phyloP scores from a whole-genome alignment of 2,888 invertebrate genomes.

The Ophion slaviceki region DNA sequence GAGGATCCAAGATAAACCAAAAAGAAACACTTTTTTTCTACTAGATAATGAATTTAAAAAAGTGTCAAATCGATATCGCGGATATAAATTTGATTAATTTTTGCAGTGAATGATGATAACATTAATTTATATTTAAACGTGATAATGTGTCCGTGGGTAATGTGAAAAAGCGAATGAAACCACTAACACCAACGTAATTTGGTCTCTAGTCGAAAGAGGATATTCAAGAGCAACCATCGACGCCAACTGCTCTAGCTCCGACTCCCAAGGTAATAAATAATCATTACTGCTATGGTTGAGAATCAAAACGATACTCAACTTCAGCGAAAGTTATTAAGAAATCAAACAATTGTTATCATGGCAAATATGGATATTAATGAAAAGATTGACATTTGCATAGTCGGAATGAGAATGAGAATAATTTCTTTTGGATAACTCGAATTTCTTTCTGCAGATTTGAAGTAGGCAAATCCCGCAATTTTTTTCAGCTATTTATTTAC shows the following conservation, averaged over 20 bases:
- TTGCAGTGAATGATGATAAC: not conserved
- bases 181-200: slow-evolving; percentile 47
- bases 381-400: too few relatives aligned
- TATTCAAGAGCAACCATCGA: slow-evolving; percentile 77
- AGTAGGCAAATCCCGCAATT: not conserved
- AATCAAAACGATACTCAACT: not conserved
- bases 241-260: slow-evolving; percentile 78
- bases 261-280: slow-evolving; percentile 76
- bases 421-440: not conserved
- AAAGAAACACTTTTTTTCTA: not conserved
- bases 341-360: not conserved
- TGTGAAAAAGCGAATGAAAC: not conserved
- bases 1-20: not conserved
- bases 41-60: not conserved
- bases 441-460: not conserved
- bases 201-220: slow-evolving; percentile 76
- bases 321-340: not conserved
- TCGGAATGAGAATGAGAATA: not conserved
- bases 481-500: not conserved
- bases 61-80: not conserved
- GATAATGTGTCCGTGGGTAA: not conserved
- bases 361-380: not conserved
- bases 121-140: not conserved
- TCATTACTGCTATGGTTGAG: slow-evolving; percentile 16
- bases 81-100: not conserved